Percentiles rank a stretch among this genome's conserved stretches.
Evolutionary conservation across 2,113 vertebrate species (phyloP).

Genomic region (Mirza zaza): DNA sequence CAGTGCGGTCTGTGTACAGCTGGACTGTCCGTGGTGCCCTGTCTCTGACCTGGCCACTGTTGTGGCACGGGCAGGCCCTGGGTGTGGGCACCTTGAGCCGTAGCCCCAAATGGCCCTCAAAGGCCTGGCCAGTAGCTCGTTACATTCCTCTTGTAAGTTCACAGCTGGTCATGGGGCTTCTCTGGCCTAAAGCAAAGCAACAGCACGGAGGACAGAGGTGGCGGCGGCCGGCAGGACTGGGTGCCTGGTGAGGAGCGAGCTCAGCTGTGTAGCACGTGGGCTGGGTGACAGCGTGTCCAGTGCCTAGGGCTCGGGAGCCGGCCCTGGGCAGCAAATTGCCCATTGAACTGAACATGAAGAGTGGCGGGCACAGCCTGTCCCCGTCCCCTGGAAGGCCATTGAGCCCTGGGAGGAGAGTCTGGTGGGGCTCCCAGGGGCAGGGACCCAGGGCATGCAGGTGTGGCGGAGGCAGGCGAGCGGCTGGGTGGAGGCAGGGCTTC

Average conservation of each 20-base stretch:
- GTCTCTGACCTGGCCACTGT: background rate
- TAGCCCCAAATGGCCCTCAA: background rate
- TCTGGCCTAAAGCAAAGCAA: background rate
- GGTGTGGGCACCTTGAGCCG: background rate
- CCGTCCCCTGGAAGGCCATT: background rate
- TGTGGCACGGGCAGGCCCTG: background rate
- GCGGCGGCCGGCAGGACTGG: background rate
- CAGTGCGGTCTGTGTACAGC: too few species aligned
- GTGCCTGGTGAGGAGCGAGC: background rate
- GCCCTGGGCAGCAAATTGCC: background rate
- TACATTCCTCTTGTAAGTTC: background rate
- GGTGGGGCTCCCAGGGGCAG: background rate
- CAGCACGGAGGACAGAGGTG: background rate
- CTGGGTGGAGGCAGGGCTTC: rapidly evolving
- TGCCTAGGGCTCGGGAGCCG: rapidly evolving
- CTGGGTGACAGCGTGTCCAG: too few species aligned
- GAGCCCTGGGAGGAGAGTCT: background rate
- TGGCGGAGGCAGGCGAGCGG: background rate
- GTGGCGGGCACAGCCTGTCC: background rate
- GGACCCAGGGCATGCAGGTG: background rate
- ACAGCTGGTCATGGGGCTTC: background rate
- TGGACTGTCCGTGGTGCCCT: background rate
- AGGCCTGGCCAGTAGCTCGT: background rate
- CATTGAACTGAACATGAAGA: background rate
- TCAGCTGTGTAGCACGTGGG: too few species aligned